Conservation (phyloP, 64 coral and sea anemone genomes). For the Hydrozoanthus tunicans region DNA sequence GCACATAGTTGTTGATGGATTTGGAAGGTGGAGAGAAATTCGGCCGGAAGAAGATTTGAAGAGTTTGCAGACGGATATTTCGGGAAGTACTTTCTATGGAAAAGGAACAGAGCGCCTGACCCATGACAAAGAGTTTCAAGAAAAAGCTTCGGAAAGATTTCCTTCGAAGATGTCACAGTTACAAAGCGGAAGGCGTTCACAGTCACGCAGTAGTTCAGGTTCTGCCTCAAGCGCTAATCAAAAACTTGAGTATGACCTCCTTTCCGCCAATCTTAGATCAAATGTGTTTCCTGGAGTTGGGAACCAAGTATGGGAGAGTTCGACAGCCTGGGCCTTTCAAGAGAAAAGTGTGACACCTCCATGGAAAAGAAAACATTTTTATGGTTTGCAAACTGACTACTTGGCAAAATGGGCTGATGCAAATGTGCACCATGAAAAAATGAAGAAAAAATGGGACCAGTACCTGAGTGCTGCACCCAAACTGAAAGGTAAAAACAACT, state of each 20-base stretch:
- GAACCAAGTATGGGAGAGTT: conserved; percentile 74
- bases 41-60: conserved; percentile 30
- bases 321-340: conserved; percentile 65
- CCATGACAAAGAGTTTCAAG: conserved; percentile 25
- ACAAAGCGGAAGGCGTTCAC: neutral
- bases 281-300: conserved; percentile 91
- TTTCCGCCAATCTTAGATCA: conserved; percentile 54
- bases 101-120: neutral
- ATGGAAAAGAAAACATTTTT: conserved; percentile 65
- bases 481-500: conserved; percentile 49
- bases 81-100: neutral
- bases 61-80: neutral
- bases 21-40: conserved; percentile 91
- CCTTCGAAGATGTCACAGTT: conserved; percentile 1
- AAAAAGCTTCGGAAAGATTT: conserved; percentile 17
- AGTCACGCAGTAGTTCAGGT: neutral
- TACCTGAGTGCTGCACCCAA: conserved; percentile 77
- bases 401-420: conserved; percentile 85
- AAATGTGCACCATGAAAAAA: conserved; percentile 81
- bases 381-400: conserved; percentile 82
- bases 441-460: conserved; percentile 86
- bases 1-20: conserved; percentile 85
- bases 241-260: conserved; percentile 20
- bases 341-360: conserved; percentile 53
- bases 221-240: neutral